Evolutionary conservation across 2,888 invertebrate genomes (phyloP).

Genomic region (Salticus scenicus): DNA sequence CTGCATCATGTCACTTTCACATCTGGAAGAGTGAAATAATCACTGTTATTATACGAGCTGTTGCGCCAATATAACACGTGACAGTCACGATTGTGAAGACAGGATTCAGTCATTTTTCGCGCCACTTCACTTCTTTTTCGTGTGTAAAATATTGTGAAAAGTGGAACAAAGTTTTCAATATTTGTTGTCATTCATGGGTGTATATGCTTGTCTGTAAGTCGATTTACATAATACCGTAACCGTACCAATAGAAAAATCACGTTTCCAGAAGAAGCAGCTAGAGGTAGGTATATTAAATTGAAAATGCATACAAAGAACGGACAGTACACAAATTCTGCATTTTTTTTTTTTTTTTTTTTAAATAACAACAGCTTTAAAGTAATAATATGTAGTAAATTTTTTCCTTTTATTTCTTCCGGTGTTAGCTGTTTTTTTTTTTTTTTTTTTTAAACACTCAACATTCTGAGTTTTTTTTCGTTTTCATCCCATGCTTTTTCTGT

Average conservation of each 20-base stretch:
- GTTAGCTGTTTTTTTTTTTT: too few species aligned
- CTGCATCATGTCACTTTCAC: not conserved
- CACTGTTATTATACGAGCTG: not conserved
- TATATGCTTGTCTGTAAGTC: too few species aligned
- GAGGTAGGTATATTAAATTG: too few species aligned
- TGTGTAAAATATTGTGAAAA: slow-evolving; percentile 4
- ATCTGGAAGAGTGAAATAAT: not conserved
- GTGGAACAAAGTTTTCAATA: slow-evolving; percentile 29
- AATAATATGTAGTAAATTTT: too few species aligned
- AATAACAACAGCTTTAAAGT: too few species aligned
- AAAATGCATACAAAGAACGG: too few species aligned
- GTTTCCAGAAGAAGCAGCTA: not conserved
- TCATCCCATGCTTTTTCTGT: too few species aligned
- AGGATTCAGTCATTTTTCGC: slow-evolving; percentile 1
- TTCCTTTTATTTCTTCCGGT: too few species aligned
- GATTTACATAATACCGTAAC: slow-evolving; percentile 44
- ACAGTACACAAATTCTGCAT: too few species aligned
- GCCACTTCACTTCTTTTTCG: not conserved
- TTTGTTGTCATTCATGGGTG: not conserved
- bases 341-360: too few species aligned
- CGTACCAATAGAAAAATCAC: not conserved
- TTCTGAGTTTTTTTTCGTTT: too few species aligned
- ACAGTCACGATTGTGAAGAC: slow-evolving; percentile 4
- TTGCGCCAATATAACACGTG: slow-evolving; percentile 1
- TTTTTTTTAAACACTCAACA: too few species aligned